Conservation (phyloP, 1,140 invertebrate genomes). For the Rhagoletis pomonella region DNA sequence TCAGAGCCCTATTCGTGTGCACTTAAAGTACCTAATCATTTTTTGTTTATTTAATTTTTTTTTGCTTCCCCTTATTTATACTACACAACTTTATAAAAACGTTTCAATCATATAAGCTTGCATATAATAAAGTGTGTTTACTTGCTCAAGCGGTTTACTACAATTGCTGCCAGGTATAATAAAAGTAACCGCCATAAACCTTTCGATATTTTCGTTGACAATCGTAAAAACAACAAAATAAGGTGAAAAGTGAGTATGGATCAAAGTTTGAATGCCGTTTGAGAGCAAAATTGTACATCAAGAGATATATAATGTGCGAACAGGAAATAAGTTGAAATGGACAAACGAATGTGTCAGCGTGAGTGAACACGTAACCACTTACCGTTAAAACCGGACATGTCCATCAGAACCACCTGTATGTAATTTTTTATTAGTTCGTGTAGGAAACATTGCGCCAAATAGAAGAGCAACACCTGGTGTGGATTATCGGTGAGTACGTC, state of each 20-base stretch:
- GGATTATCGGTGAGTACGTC: slow-evolving; percentile 90
- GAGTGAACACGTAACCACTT: slow-evolving; percentile 70
- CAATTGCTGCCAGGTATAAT: slow-evolving; percentile 30
- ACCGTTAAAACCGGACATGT: slow-evolving; percentile 94
- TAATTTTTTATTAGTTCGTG: slow-evolving; percentile 91
- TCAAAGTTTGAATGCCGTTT: slow-evolving; percentile 13
- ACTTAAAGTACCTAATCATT: no score
- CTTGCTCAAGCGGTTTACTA: no score
- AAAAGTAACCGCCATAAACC: slow-evolving; percentile 3
- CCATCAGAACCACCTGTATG: slow-evolving; percentile 90
- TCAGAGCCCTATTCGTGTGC: no score
- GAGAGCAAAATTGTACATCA: background rate
- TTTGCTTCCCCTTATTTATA: no score
- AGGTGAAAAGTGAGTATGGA: background rate
- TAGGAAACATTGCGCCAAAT: slow-evolving; percentile 89
- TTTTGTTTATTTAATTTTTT: no score
- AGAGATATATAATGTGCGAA: background rate
- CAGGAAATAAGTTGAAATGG: background rate
- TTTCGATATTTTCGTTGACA: slow-evolving; percentile 31
- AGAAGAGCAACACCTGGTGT: slow-evolving; percentile 89
- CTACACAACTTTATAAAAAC: no score
- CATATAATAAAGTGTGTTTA: background rate
- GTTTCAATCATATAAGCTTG: no score
- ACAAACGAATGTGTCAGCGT: background rate
- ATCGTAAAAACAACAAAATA: background rate